Conservation (phyloP, 2,888 invertebrate genomes). For the Amblyjoppa fuscipennis region DNA sequence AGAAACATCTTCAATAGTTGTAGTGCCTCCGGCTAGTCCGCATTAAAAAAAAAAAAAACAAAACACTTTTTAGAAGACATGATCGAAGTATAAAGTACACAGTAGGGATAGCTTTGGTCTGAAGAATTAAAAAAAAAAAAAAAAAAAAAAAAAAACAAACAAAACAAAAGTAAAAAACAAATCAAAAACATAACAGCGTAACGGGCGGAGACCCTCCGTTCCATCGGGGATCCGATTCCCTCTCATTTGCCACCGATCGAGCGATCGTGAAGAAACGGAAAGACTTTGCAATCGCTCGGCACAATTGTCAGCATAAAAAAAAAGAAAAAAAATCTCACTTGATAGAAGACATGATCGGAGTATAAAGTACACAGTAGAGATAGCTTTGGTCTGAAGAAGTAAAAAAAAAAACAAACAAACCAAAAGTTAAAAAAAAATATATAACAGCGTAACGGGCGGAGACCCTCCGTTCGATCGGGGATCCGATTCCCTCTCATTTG, state of each 20-base stretch:
- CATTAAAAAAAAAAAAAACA: neutral
- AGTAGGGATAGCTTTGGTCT: neutral
- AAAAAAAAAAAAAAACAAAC: neutral
- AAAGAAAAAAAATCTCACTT: neutral
- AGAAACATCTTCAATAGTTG: conserved; percentile 36
- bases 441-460: neutral
- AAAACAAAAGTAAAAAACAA: neutral
- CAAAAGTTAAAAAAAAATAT: neutral
- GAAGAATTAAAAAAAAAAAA: neutral
- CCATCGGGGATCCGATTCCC: neutral
- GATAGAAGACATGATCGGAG: conserved; percentile 17
- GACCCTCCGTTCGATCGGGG: neutral
- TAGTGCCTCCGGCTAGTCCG: conserved; percentile 29
- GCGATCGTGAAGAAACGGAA: conserved; percentile 6
- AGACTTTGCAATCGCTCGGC: neutral
- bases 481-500: neutral
- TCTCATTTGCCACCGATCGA: neutral
- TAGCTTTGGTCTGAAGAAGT: neutral
- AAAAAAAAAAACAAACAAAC: neutral
- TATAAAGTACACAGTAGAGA: conserved; percentile 5
- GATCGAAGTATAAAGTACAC: conserved; percentile 24
- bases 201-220: neutral
- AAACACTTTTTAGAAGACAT: neutral
- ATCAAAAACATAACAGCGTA: neutral
- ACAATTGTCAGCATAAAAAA: neutral